Percentiles rank a stretch among this genome's conserved stretches.
These are phyloP conservation scores for Tanytarsus gracilentus DNA, from an alignment of 2,888 invertebrate genomes.

Conservation along the genomic window DNA sequence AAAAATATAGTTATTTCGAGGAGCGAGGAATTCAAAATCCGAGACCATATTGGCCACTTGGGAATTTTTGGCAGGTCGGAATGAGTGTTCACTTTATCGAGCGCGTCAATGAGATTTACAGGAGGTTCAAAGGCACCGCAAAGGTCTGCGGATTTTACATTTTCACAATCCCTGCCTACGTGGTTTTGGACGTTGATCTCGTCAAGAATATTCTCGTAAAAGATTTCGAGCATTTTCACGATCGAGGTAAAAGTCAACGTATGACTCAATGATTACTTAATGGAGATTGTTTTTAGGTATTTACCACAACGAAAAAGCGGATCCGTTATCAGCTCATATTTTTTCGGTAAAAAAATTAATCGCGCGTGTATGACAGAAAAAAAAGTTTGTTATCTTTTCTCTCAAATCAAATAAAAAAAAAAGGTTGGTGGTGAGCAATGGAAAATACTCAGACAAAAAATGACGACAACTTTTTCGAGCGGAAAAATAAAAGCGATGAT, in stretches of 20 bases:
- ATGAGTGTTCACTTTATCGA: conserved; percentile 21
- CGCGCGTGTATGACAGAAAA: background rate
- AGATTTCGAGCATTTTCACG: conserved; percentile 23
- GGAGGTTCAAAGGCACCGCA: conserved; percentile 12
- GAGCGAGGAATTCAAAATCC: background rate
- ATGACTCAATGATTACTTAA: background rate
- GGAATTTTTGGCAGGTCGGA: conserved; percentile 25
- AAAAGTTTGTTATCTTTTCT: background rate
- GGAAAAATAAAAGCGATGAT: conserved; percentile 26
- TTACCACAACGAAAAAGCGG: conserved; percentile 28
- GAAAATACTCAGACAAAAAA: conserved; percentile 14
- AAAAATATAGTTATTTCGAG: conserved; percentile 18
- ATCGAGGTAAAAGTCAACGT: conserved; percentile 19
- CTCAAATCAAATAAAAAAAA: background rate
- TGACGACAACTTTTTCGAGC: conserved; percentile 22
- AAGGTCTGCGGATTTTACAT: conserved; percentile 23
- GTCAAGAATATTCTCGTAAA: conserved; percentile 25
- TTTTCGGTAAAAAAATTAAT: conserved; percentile 27
- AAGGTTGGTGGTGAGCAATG: conserved; percentile 17
- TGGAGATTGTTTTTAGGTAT: conserved; percentile 9
- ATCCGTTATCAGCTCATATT: conserved; percentile 29
- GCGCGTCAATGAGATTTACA: conserved; percentile 16
- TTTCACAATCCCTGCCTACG: background rate
- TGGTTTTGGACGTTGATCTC: conserved; percentile 14
- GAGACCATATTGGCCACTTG: conserved; percentile 10